Base-by-base conservation (phyloP, 2,797 vertebrate species). In the Pseudochromis fuscus region DNA sequence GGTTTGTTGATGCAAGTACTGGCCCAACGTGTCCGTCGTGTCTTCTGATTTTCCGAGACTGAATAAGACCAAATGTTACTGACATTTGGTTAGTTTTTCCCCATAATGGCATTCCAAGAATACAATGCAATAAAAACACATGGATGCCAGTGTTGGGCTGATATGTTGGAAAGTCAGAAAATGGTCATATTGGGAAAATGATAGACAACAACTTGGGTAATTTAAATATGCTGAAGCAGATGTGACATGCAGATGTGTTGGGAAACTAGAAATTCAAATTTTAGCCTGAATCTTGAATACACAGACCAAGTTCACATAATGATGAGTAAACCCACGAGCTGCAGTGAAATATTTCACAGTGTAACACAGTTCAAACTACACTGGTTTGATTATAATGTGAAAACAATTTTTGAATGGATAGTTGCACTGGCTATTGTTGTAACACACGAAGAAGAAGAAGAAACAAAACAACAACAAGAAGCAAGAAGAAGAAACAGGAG, bases 1-100 rank as follows among this genome's bases (percentile, higher is more conserved):
- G 53, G 70, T 88, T 86, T 82, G 85, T 84, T 88, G 77, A 85
- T 69, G 62, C 67, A 68, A 50, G 53, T 53, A 56, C 28, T 45
- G 18, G 40, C 33, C 40, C 2, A 1, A 27, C 5, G 61, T 74
- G 72, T 86, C 83, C 75, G 30, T 48, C 48, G 31, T 64, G 57
- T 65, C 62, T 50, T 59, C 58, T 72, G 61, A 50, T 60, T 68
- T 67, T 31, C 4, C 18, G 16, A 58, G 11, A 24, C 31, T 63
- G 16, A 77, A 46, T 64, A 33, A 51, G 38, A 33, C 51, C 52
- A 46, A 69, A 31, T 30, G 24, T 52, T 56, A 37, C 25, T 49
- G 67, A 74, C 53, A 16, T 59, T 74, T 74, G 60, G 42, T 59
- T 60, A 49, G 46, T 38, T 61, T 62, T 45, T 37, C 58, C 45